Base-by-base conservation (phyloP, 2,888 invertebrate species). In the Drosophila merina region DNA sequence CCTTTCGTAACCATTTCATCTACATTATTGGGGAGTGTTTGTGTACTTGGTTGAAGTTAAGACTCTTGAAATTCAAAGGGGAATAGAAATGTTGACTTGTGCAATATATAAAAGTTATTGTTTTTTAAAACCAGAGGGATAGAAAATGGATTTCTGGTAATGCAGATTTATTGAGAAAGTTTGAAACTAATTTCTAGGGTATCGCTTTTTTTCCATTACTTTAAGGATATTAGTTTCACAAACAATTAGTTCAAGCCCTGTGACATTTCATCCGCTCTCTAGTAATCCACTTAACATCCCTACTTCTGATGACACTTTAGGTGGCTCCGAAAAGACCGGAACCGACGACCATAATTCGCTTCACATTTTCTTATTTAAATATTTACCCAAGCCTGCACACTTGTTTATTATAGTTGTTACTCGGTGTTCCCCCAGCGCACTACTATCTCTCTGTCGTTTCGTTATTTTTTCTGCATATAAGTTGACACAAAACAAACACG, bases 321-420 rank as follows among this genome's bases (percentile, higher is more conserved):
- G 20, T 33, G 58, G 51, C 4, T 26, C 40, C 20, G 20, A 57
- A 25, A 36, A 14, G 45, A 33, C 55, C 55, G 33, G 54, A 40
- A 25, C 45, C 56, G 28, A 51, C 56, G 28, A 51, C 54, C 60
- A 71, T 63, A 81, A 60, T 76, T 75, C 72, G 59, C 74, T 77
- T 74, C 63, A 70, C 67, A 78, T 76, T 72, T 72, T 70, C 72
- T 59, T 76, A 66, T 66, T 76, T 85, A 81, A 85, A 80, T 78
- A 80, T 80, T 80, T 76, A 72, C 68, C 55, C 38, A 74, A 74
- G 74, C 68, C 55, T 68, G 82, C 82, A 81, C 69, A 68, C 71
- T 84, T 81, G 71, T 80, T 78, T 84, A 77, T 73, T 67, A 67
- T 67, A 25, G 42, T 52, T 52, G 57, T 63, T 56, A 45, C 45